These are phyloP conservation scores for Tetragnatha montana DNA, from an alignment of 2,888 invertebrate genomes.

Conservation along the genomic window DNA sequence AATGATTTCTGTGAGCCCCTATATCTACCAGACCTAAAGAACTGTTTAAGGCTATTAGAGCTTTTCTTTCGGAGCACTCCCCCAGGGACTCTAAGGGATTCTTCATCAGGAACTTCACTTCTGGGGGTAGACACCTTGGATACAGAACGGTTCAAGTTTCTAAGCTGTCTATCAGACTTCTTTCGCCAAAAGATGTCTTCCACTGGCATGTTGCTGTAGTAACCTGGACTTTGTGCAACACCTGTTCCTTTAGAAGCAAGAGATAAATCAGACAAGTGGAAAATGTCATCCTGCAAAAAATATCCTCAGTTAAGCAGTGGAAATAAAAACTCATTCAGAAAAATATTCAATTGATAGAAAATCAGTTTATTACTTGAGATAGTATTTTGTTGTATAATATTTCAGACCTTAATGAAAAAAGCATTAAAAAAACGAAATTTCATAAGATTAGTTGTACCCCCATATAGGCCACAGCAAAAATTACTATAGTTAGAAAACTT, in stretches of 20 bases:
- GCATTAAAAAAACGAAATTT: too few relatives aligned
- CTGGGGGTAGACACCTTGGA: conserved; percentile 42
- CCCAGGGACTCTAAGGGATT: conserved; percentile 7
- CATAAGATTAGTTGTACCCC: too few relatives aligned
- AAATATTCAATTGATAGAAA: too few relatives aligned
- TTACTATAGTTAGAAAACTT: neutral
- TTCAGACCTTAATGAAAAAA: too few relatives aligned
- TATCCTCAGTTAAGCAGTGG: too few relatives aligned
- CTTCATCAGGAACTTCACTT: conserved; percentile 56
- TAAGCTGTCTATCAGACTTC: conserved; percentile 24
- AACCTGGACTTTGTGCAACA: conserved; percentile 63
- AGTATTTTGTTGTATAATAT: too few relatives aligned
- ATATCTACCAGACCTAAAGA: conserved; percentile 54
- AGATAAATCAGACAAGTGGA: conserved; percentile 65
- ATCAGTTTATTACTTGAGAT: too few relatives aligned
- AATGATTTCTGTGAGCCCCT: conserved; percentile 63
- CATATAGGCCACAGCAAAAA: neutral
- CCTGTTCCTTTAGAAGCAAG: conserved; percentile 62
- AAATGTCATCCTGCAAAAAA: conserved; percentile 67
- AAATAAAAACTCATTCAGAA: too few relatives aligned
- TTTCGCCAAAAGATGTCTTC: conserved; percentile 63
- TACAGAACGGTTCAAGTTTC: conserved; percentile 31
- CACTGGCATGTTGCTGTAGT: conserved; percentile 50
- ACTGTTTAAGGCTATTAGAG: conserved; percentile 60
- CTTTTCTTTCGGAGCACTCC: conserved; percentile 34